Evolutionary conservation across 2,888 invertebrate genomes (phyloP).

Genomic region (Brachyopa scutellaris): DNA sequence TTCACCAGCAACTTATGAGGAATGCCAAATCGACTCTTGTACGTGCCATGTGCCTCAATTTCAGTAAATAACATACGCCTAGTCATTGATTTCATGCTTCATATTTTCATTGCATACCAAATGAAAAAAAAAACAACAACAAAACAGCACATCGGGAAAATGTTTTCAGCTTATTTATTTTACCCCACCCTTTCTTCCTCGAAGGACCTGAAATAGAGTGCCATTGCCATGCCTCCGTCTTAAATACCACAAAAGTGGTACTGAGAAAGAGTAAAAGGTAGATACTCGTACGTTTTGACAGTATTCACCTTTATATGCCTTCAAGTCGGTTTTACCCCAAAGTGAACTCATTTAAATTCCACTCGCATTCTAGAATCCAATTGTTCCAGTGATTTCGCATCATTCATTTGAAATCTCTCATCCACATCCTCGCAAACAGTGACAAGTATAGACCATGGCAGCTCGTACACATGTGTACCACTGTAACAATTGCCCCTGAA

Average conservation of each 20-base stretch:
- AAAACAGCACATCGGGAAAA: constrained; percentile 1
- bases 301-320: constrained; percentile 6
- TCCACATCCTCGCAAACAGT: constrained; percentile 4
- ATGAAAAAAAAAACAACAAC: constrained; percentile 50
- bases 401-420: constrained; percentile 45
- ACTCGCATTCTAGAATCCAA: constrained; percentile 46
- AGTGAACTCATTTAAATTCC: constrained; percentile 58
- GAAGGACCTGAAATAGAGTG: not conserved
- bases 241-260: constrained; percentile 7
- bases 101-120: constrained; percentile 58
- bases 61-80: constrained; percentile 48
- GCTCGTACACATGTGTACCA: constrained; percentile 23
- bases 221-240: not conserved
- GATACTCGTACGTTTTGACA: no score
- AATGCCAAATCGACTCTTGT: constrained; percentile 6
- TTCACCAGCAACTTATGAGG: not conserved
- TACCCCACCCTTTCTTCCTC: not conserved
- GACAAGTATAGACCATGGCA: constrained; percentile 7
- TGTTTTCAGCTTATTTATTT: constrained; percentile 44
- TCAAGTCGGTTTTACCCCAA: not conserved
- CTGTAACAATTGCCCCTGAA: constrained; percentile 33
- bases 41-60: constrained; percentile 5
- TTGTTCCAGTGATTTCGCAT: constrained; percentile 69
- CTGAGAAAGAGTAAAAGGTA: not conserved
- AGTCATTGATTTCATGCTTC: constrained; percentile 53